phyloP scores from a whole-genome alignment of 2,888 invertebrate genomes.

The Cryptocheilus praepositus region DNA sequence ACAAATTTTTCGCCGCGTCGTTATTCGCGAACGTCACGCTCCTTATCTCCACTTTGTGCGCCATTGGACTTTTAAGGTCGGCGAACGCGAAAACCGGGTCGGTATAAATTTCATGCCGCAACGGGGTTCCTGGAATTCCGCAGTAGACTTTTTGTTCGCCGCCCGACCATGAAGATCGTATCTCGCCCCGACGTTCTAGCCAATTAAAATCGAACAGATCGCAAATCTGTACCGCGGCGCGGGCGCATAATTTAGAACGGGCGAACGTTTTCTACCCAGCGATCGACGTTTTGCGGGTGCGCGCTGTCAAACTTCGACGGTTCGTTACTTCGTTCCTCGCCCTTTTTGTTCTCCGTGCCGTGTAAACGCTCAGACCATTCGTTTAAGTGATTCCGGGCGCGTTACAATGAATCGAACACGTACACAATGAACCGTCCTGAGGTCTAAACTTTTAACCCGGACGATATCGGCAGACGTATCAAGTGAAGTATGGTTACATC shows the following conservation, averaged over 20 bases:
- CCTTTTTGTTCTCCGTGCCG: background rate
- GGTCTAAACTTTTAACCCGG: no score
- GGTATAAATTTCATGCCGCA: constrained; percentile 39
- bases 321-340: background rate
- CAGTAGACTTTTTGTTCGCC: constrained; percentile 7
- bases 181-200: constrained; percentile 19
- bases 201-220: constrained; percentile 44
- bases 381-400: background rate
- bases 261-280: background rate
- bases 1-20: no score
- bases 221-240: constrained; percentile 32
- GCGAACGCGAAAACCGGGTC: constrained; percentile 22
- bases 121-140: constrained; percentile 30
- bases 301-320: background rate
- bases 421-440: no score
- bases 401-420: no score
- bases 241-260: background rate
- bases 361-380: background rate
- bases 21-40: no score
- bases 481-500: no score
- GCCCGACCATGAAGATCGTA: no score
- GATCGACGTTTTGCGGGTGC: background rate
- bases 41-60: background rate
- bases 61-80: constrained; percentile 4
- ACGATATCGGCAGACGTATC: no score